phyloP scores from a whole-genome alignment of 2,797 vertebrate genomes.

The Phataginus tetradactyla region DNA sequence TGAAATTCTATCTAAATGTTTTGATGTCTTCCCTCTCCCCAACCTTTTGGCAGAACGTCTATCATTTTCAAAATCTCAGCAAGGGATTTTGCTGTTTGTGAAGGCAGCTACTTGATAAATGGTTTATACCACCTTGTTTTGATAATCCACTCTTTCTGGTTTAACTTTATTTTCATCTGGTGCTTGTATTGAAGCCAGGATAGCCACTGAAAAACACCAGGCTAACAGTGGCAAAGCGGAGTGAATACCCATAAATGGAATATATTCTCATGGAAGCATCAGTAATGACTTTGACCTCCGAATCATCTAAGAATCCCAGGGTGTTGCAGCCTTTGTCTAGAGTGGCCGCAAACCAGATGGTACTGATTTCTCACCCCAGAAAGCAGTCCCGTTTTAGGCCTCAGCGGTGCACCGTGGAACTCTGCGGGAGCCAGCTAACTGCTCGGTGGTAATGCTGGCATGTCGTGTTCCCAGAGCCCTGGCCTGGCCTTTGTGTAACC shows the following conservation, averaged over 20 bases:
- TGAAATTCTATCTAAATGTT: neutral
- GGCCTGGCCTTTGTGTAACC: neutral
- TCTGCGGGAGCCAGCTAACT: neutral
- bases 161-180: slow-evolving; percentile 2
- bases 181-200: neutral
- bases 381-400: neutral
- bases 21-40: neutral
- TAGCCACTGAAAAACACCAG: neutral
- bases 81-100: neutral
- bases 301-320: neutral
- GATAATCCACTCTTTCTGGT: neutral
- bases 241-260: neutral
- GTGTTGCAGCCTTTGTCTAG: neutral
- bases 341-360: neutral
- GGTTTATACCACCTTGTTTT: neutral
- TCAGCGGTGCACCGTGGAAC: neutral
- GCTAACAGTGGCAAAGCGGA: neutral
- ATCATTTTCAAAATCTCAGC: slow-evolving; percentile 1
- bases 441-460: too few relatives aligned
- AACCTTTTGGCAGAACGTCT: slow-evolving; percentile 18
- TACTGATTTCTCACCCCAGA: neutral
- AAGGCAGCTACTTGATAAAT: slow-evolving; percentile 17
- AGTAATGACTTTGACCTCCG: neutral
- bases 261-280: neutral
- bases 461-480: neutral